Percentiles rank a stretch among this genome's conserved stretches.
Conservation (phyloP, 2,888 invertebrate species). For the Heliconius hortense region DNA sequence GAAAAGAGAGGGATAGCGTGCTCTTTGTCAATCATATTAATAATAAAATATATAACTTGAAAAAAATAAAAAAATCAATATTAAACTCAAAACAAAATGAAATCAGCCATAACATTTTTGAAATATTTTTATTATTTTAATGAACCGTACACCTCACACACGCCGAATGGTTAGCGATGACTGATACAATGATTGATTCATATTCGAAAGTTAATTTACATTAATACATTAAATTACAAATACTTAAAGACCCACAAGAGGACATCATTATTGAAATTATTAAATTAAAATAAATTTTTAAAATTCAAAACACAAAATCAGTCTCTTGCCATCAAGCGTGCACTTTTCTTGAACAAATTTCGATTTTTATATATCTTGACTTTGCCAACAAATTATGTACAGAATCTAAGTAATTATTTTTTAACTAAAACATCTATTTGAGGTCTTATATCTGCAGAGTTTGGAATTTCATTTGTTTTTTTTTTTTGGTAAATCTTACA, state of each 20-base stretch:
- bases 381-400: neutral
- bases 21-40: no score
- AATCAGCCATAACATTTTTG: conserved; percentile 51
- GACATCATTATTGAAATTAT: conserved; percentile 75
- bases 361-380: neutral
- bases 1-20: no score
- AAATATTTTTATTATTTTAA: conserved; percentile 66
- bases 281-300: conserved; percentile 51
- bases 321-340: conserved; percentile 49
- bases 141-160: conserved; percentile 69
- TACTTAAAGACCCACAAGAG: conserved; percentile 60
- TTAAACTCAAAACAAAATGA: conserved; percentile 43
- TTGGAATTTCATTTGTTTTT: no score
- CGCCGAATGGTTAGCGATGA: conserved; percentile 74
- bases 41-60: neutral
- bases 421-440: neutral
- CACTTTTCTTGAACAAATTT: conserved; percentile 24
- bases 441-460: neutral
- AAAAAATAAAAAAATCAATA: neutral
- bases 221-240: conserved; percentile 60
- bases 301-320: conserved; percentile 50
- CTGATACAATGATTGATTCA: conserved; percentile 66
- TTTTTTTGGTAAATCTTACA: neutral
- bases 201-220: conserved; percentile 59
- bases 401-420: neutral